Evolutionary conservation across 2,797 vertebrate genomes (phyloP), one percentile per base, ranked within the genome.

Genomic region (Spinus pinus): DNA sequence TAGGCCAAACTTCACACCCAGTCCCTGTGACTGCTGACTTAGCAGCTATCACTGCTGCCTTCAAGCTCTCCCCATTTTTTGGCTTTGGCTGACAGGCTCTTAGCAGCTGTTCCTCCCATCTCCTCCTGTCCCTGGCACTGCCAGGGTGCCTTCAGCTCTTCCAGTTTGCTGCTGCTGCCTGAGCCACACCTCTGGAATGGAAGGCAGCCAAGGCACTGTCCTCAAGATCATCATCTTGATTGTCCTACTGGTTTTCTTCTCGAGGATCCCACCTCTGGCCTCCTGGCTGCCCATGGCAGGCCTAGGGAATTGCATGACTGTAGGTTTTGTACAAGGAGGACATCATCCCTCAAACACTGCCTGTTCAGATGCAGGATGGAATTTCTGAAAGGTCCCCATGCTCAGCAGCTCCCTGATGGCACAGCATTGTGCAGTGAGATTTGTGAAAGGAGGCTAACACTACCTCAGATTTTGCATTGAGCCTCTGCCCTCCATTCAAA

Each of bases 381-480:
- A 53, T 58, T 81, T 46, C 56, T 61, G 37, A 49, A 37, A 35
- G 25, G 25, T 65, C 20, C 10, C 62, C 33, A 31, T 31, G 30
- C 61, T 53, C 47, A 75, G 62, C 50, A 25, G 77, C 27, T 91
- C 42, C 37, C 51, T 58, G 44, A 14, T 1, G 1, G 42, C 23
- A 69, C 28, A 33, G 41, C 4, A 1, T 0, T 0, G 10, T n/a
- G 51, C 31, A 0, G 0, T 2, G 14, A 12, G 31, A 16, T 58
- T 23, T 23, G 10, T 2, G n/a, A 51, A 50, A 67, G 42, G 31
- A 41, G 37, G 41, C 21, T 81, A 44, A 8, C 8, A 0, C 33
- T 14, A 5, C 44, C 15, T 35, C 7, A 15, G 51, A 14, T 0
- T 11, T 35, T 14, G 15, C 9, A 24, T 1, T 28, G 2, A 49